Percentiles rank a stretch among this genome's conserved stretches.
These are phyloP conservation scores for Triops longicaudatus DNA, from an alignment of 1,140 invertebrate species.

Conservation along the genomic window DNA sequence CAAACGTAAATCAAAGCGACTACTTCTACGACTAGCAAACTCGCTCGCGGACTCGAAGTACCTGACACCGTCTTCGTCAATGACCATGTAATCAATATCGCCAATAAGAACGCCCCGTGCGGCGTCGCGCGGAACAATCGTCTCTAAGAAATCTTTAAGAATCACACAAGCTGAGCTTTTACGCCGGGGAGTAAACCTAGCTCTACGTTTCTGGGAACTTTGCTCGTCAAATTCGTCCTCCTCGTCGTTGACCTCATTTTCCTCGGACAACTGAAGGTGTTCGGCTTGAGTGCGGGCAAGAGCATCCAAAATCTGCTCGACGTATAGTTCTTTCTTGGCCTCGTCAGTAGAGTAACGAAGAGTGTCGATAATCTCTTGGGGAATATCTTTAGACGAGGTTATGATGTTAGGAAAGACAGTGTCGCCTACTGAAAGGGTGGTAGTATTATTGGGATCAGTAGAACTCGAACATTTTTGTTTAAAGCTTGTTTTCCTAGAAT, in stretches of 20 bases:
- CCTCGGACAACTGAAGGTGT: background rate
- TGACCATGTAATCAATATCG: slow-evolving; percentile 61
- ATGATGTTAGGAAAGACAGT: slow-evolving; percentile 17
- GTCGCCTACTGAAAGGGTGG: background rate
- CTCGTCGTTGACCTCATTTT: slow-evolving; percentile 31
- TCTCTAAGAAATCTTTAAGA: slow-evolving; percentile 63
- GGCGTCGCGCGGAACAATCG: slow-evolving; percentile 63
- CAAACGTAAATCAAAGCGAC: slow-evolving; percentile 24
- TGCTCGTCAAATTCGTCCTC: slow-evolving; percentile 31
- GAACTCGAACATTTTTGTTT: background rate
- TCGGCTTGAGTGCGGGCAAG: slow-evolving; percentile 3
- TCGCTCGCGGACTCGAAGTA: slow-evolving; percentile 58
- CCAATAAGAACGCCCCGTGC: slow-evolving; percentile 62
- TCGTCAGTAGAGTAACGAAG: slow-evolving; percentile 26
- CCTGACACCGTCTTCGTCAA: slow-evolving; percentile 64
- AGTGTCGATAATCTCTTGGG: slow-evolving; percentile 24
- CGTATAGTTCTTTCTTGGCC: slow-evolving; percentile 26
- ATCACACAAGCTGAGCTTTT: slow-evolving; percentile 46
- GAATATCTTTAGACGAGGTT: slow-evolving; percentile 24
- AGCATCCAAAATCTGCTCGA: slow-evolving; percentile 20
- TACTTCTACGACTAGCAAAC: slow-evolving; percentile 27
- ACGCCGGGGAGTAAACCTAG: slow-evolving; percentile 30
- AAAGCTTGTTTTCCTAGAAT: background rate
- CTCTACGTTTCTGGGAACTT: slow-evolving; percentile 30
- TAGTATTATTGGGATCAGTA: background rate